Evolutionary conservation across 2,113 vertebrate species (phyloP).

Genomic region (Ciconia boyciana): DNA sequence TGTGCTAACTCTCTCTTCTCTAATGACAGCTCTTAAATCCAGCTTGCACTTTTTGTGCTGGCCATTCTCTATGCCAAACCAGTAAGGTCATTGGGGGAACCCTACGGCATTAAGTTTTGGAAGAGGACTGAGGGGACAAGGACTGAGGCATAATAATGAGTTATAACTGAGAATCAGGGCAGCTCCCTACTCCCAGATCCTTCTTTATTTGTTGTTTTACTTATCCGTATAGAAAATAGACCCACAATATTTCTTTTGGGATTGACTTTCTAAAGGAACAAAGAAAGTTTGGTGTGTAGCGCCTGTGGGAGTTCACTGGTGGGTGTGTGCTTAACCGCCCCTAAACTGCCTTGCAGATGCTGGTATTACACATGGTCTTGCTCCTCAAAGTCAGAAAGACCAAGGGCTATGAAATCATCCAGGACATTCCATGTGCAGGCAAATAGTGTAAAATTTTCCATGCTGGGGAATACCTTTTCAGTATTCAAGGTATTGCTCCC

Average conservation of each 20-base stretch:
- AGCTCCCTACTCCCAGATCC: not conserved
- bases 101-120: accelerated
- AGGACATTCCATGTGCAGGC: not conserved
- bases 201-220: not conserved
- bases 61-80: not conserved
- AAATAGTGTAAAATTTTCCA: not conserved
- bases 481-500: not conserved
- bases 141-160: not conserved
- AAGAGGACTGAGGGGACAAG: not conserved
- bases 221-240: not conserved
- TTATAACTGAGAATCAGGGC: not conserved
- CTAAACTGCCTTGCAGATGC: not conserved
- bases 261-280: not conserved
- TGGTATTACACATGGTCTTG: accelerated
- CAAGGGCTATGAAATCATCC: not conserved
- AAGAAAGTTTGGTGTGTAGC: not conserved
- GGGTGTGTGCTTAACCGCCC: not conserved
- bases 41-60: not conserved
- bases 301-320: not conserved
- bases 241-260: not conserved
- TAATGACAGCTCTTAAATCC: not conserved
- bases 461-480: not conserved
- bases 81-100: not conserved
- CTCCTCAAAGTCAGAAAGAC: not conserved
- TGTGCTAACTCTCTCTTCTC: not conserved